These are phyloP conservation scores for Trichonephila inaurata DNA, from an alignment of 1,140 invertebrate species.

Conservation along the genomic window DNA sequence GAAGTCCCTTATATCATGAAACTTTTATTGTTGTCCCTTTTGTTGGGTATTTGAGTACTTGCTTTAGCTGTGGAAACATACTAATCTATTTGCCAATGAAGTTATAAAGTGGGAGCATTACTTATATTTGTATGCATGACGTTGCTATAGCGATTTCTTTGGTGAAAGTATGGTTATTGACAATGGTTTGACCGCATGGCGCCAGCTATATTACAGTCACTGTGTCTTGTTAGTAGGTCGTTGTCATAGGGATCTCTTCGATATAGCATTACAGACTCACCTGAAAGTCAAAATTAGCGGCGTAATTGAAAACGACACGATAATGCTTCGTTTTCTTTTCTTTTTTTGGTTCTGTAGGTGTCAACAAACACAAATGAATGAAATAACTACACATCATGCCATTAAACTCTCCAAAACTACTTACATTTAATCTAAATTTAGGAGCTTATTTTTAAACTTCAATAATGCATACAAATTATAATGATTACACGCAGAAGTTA, in stretches of 20 bases:
- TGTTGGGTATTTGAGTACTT: background rate
- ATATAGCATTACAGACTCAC: constrained; percentile 52
- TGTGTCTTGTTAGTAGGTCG: constrained; percentile 67
- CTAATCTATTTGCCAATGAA: constrained; percentile 46
- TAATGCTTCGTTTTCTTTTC: background rate
- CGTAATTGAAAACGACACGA: constrained; percentile 34
- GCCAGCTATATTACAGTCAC: constrained; percentile 52
- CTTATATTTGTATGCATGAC: constrained; percentile 60
- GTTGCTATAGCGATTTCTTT: constrained; percentile 62
- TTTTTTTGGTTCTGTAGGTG: constrained; percentile 12
- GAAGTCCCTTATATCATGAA: background rate
- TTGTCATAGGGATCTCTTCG: constrained; percentile 55
- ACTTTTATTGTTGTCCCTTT: background rate
- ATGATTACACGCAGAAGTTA: too few species aligned
- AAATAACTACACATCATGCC: background rate
- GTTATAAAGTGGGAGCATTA: constrained; percentile 53
- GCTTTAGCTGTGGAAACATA: background rate
- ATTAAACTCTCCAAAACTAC: background rate
- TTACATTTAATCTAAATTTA: background rate
- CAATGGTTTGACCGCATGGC: constrained; percentile 27
- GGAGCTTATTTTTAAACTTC: too few species aligned
- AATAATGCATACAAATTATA: too few species aligned
- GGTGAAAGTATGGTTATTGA: constrained; percentile 38
- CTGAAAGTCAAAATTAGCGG: constrained; percentile 36
- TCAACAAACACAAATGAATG: background rate